These are phyloP conservation scores for Macrosoma leucophasiata DNA, from an alignment of 2,888 invertebrate genomes.

Conservation along the genomic window DNA sequence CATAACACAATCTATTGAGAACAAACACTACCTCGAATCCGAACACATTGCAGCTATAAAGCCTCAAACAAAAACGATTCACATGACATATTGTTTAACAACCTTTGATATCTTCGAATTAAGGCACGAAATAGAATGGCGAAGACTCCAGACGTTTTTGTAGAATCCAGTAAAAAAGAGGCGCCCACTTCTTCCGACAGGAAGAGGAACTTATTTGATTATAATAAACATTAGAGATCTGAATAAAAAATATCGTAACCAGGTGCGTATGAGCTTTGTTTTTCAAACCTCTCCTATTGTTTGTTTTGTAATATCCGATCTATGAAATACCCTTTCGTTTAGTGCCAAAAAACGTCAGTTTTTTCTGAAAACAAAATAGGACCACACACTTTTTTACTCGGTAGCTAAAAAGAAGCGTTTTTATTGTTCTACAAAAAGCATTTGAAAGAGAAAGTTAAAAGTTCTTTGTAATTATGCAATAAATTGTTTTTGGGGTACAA, in stretches of 20 bases:
- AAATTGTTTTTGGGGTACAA: no score
- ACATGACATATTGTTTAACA: slow-evolving; percentile 18
- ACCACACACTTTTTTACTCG: slow-evolving; percentile 34
- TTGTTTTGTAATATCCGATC: slow-evolving; percentile 54
- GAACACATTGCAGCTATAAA: slow-evolving; percentile 62
- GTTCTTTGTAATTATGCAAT: no score
- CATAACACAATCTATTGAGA: slow-evolving; percentile 53
- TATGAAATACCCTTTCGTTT: slow-evolving; percentile 48
- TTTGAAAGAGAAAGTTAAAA: slow-evolving; percentile 58
- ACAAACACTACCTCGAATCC: slow-evolving; percentile 44
- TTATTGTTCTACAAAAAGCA: slow-evolving; percentile 35
- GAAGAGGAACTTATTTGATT: slow-evolving; percentile 74
- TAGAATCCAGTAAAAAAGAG: slow-evolving; percentile 42
- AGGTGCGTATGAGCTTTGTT: slow-evolving; percentile 59
- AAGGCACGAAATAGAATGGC: slow-evolving; percentile 19
- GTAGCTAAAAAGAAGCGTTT: slow-evolving; percentile 40
- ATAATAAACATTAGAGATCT: slow-evolving; percentile 61
- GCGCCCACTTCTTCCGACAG: slow-evolving; percentile 69
- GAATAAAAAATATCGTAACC: slow-evolving; percentile 54
- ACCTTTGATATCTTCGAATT: slow-evolving; percentile 15
- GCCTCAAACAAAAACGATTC: slow-evolving; percentile 31
- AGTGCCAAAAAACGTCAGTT: slow-evolving; percentile 32
- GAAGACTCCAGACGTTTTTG: slow-evolving; percentile 31
- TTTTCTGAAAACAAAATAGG: slow-evolving; percentile 26
- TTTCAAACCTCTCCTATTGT: slow-evolving; percentile 46